Base-by-base conservation (phyloP, 2,797 vertebrate genomes). In the Apogon hyalosoma region DNA sequence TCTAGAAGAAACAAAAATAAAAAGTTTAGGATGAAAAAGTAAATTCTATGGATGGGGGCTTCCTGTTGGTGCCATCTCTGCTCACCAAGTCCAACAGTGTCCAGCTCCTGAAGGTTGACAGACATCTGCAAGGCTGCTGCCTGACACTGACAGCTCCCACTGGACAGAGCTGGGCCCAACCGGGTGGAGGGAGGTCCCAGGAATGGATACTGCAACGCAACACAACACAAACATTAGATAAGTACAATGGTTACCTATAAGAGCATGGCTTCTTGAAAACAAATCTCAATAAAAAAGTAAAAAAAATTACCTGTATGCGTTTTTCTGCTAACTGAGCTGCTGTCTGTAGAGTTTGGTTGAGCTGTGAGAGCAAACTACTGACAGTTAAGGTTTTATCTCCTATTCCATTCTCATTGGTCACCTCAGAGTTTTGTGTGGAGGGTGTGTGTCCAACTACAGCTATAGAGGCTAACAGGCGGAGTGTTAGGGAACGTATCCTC, bases 81-180 rank as follows among this genome's bases (percentile, higher is more conserved):
- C 86, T 95, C 84, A 99, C 98, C 97, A 65, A 99, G 93, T 60
- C 96, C 96, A 54, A 87, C 90, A n/a, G 84, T 86, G 83, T 99
- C 96, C 77, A 99, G 94, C 83, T 98, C 95, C 91, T 97, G 96
- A 50, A 98, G 91, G 81, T 96, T 93, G 67, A 91, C 92, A 51
- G 96, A 93, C 65, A 99, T 95, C 84, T 95, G 94, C 78, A 99
- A 94, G 39, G 95, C 95, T 13, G 91, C 94, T 46, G 93, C 94
- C 91, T 98, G 97, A 87, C 97, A 98, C 48, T 96, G 95, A 77
- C 95, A 97, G 92, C 95, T 95, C 65, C 96, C 96, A 24, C 92
- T 95, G 84, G 93, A 93, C 81, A 99, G 91, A 77, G 96, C 97
- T 4, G 92, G 75, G 65, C 88, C 87, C 92, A 99, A 91, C 55